phyloP scores from a whole-genome alignment of 23 tunicate species.

The Trididemnum nubilum region DNA sequence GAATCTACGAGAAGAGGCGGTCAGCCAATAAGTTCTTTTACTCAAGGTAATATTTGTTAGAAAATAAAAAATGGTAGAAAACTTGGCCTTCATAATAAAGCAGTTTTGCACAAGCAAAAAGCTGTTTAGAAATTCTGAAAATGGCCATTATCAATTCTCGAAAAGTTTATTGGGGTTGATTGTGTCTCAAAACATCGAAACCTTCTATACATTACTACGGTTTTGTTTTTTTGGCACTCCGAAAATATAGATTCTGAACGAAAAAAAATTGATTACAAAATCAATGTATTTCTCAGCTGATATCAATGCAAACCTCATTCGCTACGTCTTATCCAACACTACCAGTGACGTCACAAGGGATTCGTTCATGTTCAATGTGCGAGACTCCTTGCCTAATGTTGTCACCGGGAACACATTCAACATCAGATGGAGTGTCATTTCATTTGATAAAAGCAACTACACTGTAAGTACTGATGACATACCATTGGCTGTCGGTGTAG shows the following conservation, averaged over 20 bases:
- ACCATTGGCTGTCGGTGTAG: neutral
- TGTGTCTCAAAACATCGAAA: too few species aligned
- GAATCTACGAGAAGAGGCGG: constrained; percentile 58
- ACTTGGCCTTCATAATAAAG: too few species aligned
- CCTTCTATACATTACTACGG: too few species aligned
- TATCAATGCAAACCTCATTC: constrained; percentile 76
- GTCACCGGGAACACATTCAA: constrained; percentile 92
- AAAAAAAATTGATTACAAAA: too few species aligned
- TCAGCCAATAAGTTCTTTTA: constrained; percentile 56
- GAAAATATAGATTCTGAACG: too few species aligned
- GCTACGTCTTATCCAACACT: constrained; percentile 69
- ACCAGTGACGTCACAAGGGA: constrained; percentile 61
- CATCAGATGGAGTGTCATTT: constrained; percentile 92
- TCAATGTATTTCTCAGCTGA: too few species aligned
- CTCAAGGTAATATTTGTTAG: constrained; percentile 65
- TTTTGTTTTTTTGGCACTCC: too few species aligned
- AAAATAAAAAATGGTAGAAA: neutral
- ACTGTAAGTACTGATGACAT: constrained; percentile 44
- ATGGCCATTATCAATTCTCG: too few species aligned
- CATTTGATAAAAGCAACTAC: constrained; percentile 67
- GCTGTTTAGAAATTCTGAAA: too few species aligned
- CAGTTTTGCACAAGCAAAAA: too few species aligned
- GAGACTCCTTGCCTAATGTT: constrained; percentile 83
- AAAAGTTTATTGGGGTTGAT: too few species aligned
- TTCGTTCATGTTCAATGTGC: constrained; percentile 92